Evolutionary conservation across 2,797 vertebrate genomes (phyloP).

Genomic region (Sphenopsis melanotis): DNA sequence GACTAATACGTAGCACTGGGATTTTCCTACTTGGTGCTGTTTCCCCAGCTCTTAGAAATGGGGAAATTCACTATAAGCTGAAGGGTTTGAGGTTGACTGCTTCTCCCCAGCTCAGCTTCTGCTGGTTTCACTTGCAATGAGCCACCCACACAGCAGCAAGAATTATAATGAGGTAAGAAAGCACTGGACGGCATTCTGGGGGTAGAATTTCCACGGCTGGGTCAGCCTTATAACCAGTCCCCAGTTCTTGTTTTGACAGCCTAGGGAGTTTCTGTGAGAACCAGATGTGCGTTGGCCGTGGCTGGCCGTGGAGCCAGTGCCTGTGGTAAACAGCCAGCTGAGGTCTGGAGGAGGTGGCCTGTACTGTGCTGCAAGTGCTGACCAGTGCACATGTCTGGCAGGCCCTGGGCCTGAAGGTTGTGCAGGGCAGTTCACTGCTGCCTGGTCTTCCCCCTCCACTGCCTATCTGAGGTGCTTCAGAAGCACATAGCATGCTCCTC

Average conservation of each 20-base stretch:
- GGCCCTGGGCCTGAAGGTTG: not conserved
- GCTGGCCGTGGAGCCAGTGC: not conserved
- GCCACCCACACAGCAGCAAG: constrained; percentile 8
- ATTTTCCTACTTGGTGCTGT: constrained; percentile 48
- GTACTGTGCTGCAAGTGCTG: not conserved
- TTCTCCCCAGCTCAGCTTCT: constrained; percentile 5
- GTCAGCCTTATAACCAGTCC: not conserved
- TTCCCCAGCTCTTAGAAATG: constrained; percentile 11
- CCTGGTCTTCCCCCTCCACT: not conserved
- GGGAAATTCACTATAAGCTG: constrained; percentile 40
- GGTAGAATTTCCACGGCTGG: not conserved
- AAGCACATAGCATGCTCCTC: not conserved
- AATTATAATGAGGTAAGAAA: not conserved
- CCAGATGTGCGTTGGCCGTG: accelerated
- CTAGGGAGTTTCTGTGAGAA: not conserved
- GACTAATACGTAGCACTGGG: not conserved
- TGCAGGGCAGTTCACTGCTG: not conserved
- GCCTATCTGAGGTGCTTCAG: not conserved
- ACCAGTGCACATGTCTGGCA: no score
- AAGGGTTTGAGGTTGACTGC: constrained; percentile 20
- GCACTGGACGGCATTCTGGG: not conserved
- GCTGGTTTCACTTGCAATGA: constrained; percentile 47
- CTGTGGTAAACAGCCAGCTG: not conserved
- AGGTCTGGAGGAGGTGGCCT: not conserved
- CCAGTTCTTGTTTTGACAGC: not conserved